phyloP scores from a whole-genome alignment of 2,113 vertebrate species.

The Buteo buteo region DNA sequence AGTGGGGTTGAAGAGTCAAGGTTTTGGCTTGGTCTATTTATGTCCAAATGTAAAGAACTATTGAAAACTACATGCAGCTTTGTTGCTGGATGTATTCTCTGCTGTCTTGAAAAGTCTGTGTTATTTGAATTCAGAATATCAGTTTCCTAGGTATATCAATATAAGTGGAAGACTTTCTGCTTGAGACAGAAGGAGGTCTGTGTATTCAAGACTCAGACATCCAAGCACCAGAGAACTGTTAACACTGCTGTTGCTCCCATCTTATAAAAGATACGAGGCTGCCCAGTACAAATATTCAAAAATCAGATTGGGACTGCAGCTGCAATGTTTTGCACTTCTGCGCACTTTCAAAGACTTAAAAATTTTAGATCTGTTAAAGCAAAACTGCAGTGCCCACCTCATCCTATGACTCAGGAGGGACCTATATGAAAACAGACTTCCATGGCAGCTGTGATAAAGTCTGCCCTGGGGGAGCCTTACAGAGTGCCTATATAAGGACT shows the following conservation, averaged over 20 bases:
- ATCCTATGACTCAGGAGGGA: background rate
- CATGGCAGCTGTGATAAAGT: background rate
- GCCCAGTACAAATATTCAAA: background rate
- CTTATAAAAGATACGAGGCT: background rate
- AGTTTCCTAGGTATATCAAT: background rate
- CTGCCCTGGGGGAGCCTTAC: rapidly evolving
- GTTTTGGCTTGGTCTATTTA: background rate
- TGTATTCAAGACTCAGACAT: background rate
- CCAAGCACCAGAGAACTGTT: background rate
- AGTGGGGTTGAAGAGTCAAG: background rate
- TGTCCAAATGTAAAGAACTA: background rate
- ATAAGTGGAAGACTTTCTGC: background rate
- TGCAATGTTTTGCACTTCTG: background rate
- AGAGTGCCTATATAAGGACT: background rate
- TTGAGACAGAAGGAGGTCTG: background rate
- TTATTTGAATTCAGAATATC: background rate
- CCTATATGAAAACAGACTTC: background rate
- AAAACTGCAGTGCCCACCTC: background rate
- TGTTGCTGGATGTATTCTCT: background rate
- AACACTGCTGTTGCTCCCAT: background rate
- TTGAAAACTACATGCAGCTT: background rate
- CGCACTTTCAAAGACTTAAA: background rate
- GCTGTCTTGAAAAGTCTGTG: background rate
- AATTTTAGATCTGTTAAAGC: background rate
- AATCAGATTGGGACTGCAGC: background rate